Conservation (phyloP, 2,888 invertebrate species). For the Drosophila kuntzei region DNA sequence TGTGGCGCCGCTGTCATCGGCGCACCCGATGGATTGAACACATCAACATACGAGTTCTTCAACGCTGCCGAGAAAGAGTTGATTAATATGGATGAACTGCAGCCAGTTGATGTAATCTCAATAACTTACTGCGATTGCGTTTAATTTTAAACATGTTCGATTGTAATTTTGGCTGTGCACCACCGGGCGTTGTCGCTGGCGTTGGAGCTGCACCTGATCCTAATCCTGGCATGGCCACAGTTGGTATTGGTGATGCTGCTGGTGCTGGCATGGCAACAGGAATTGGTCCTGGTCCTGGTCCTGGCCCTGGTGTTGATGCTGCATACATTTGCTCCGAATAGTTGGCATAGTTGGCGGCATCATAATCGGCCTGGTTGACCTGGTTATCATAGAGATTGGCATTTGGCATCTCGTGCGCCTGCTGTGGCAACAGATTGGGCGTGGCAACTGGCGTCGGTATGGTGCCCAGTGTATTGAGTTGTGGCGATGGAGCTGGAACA, state of each 20-base stretch:
- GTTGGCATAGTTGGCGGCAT: constrained; percentile 25
- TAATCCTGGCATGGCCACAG: constrained; percentile 34
- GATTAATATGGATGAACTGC: neutral
- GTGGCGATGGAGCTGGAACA: constrained; percentile 8
- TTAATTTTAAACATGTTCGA: constrained; percentile 93
- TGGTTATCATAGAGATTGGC: constrained; percentile 38
- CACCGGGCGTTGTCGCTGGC: constrained; percentile 40
- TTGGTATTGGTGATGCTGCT: constrained; percentile 27
- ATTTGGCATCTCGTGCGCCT: constrained; percentile 36
- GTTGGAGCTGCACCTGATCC: constrained; percentile 29
- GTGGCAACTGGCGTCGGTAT: constrained; percentile 26
- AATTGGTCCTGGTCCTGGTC: constrained; percentile 16
- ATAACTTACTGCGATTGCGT: constrained; percentile 90
- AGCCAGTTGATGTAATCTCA: neutral
- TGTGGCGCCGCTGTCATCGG: constrained; percentile 82
- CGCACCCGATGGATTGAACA: constrained; percentile 91
- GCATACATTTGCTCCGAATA: constrained; percentile 33
- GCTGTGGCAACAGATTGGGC: constrained; percentile 43
- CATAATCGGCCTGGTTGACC: constrained; percentile 37
- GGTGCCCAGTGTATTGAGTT: constrained; percentile 37
- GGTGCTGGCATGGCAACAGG: constrained; percentile 11
- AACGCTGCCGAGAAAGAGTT: constrained; percentile 87
- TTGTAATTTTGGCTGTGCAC: constrained; percentile 83
- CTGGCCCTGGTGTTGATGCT: constrained; percentile 15
- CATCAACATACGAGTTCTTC: constrained; percentile 95